Base-by-base conservation (phyloP, 2,888 invertebrate genomes). In the Troides oblongomaculatus region DNA sequence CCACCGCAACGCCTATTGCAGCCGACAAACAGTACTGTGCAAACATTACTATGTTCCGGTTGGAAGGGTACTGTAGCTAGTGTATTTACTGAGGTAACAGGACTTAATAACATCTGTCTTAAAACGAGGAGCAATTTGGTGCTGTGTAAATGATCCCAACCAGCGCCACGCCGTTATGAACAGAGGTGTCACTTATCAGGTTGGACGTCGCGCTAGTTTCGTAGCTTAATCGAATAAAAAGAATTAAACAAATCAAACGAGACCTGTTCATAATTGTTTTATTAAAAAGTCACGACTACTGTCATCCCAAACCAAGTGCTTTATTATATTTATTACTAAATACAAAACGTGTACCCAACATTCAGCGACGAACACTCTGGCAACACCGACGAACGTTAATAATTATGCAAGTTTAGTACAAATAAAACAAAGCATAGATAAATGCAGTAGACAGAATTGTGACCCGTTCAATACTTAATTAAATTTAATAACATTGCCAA, bases 291-390 rank as follows among this genome's bases (percentile, higher is more conserved):
- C 83, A 82, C 84, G 83, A 83, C 87, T 90, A 89, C 88, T 88
- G 86, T 86, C 92, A 90, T 88, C 92, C 90, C 86, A 89, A 90
- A 92, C 92, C 92, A 88, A 84, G 90, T 91, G 92, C 89, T 85
- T 82, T 81, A 81, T 78, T 18, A 39, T 62, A 62, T 58, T 68
- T 81, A 81, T 78, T 75, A 79, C 77, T 79, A 81, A 82, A 82
- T 82, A 85, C 76, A 86, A 81, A 79, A 79, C 74, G 75, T 74
- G 76, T 78, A 75, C 74, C 74, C 75, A 75, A 76, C 75, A 73
- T 74, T 75, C 69, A 46, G 12, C 46, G 46, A 46, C 46, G 46
- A 46, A 10, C 46, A 46, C 46, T 46, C 46, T 46, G 46, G 46
- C 46, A 46, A 46, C 75, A 75, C 71, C 72, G 72, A 62, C 23